phyloP scores from a whole-genome alignment of 2,113 vertebrate genomes.

The Prochilodus magdalenae region DNA sequence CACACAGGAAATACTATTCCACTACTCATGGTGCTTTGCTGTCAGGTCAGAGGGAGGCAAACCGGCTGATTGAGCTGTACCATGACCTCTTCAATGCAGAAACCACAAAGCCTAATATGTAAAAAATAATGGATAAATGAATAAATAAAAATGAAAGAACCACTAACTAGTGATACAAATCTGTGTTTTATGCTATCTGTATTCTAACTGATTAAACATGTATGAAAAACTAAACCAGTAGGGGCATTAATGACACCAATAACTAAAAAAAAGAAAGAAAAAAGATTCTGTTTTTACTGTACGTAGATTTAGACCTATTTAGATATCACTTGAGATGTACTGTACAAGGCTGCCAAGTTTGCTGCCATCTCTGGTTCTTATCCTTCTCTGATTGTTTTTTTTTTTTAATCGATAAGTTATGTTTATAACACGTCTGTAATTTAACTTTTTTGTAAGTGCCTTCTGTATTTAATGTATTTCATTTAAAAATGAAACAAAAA shows the following conservation, averaged over 20 bases:
- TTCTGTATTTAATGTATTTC: conserved; percentile 88
- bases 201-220: conserved; percentile 64
- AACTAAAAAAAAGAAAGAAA: conserved; percentile 69
- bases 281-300: conserved; percentile 74
- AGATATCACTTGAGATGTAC: conserved; percentile 78
- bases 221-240: conserved; percentile 65
- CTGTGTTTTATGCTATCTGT: conserved; percentile 66
- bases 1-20: conserved; percentile 98
- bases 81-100: conserved; percentile 87
- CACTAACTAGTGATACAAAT: conserved; percentile 80
- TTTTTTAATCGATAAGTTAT: conserved; percentile 74
- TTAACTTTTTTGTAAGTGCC: conserved; percentile 93
- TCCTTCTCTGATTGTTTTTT: conserved; percentile 65
- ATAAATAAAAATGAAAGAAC: conserved; percentile 62
- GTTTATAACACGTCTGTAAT: conserved; percentile 76
- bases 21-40: conserved; percentile 99
- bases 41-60: conserved; percentile 95
- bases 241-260: conserved; percentile 84
- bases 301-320: conserved; percentile 76
- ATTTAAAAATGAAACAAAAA: conserved; percentile 72
- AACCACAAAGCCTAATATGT: conserved; percentile 79
- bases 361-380: conserved; percentile 69
- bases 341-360: conserved; percentile 78
- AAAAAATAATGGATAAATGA: conserved; percentile 58
- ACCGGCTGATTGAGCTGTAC: conserved; percentile 92